These are phyloP conservation scores for Peromyscus attwateri DNA, from an alignment of 2,797 vertebrate species.

Conservation along the genomic window DNA sequence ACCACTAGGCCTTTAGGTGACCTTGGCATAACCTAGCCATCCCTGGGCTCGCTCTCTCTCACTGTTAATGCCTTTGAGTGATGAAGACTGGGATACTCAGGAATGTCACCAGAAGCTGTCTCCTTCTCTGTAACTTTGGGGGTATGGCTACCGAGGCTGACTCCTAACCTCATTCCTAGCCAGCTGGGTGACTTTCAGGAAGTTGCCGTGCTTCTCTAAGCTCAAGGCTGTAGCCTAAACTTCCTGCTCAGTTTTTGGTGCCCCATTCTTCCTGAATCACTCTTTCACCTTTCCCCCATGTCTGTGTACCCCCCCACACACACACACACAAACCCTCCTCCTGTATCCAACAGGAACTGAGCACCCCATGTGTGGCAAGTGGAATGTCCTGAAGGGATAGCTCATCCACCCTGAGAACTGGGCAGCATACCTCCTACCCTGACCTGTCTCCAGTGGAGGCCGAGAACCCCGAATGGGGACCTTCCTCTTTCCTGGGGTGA, in stretches of 20 bases:
- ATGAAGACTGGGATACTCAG: neutral
- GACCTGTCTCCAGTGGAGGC: neutral
- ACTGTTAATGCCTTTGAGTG: neutral
- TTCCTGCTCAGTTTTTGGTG: neutral
- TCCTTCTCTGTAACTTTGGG: neutral
- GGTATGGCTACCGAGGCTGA: neutral
- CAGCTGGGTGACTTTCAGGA: neutral
- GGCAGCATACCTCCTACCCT: neutral
- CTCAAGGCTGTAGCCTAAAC: neutral
- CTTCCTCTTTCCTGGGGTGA: conserved; percentile 76
- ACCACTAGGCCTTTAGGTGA: neutral
- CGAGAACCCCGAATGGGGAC: neutral
- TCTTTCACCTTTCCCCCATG: neutral
- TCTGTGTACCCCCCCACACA: neutral
- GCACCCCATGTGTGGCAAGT: neutral
- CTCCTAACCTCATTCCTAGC: neutral
- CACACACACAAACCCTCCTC: neutral
- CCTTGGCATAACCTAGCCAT: neutral
- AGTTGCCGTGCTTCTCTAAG: neutral
- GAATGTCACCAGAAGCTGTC: neutral
- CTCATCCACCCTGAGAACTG: neutral
- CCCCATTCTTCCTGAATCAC: neutral
- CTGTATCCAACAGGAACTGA: too few relatives aligned
- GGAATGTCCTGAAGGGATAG: neutral
- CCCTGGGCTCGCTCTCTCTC: neutral